Conservation (phyloP, 2,888 invertebrate genomes). For the Oxycera nigricornis region DNA sequence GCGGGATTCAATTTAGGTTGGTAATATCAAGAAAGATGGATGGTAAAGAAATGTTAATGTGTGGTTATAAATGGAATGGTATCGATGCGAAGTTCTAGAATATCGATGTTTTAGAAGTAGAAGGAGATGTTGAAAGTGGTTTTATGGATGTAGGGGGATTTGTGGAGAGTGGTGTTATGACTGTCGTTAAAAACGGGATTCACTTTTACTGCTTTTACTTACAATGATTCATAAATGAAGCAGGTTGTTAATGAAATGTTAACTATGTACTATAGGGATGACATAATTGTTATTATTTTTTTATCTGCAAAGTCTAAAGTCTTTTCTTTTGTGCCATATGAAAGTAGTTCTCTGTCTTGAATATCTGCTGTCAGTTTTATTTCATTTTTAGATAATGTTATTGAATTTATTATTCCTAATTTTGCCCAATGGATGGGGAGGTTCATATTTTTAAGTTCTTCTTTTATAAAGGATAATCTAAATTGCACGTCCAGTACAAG, state of each 20-base stretch:
- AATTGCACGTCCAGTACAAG: neutral
- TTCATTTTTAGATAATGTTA: neutral
- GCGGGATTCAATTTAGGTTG: no score
- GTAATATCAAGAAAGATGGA: no score
- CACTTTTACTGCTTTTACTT: neutral
- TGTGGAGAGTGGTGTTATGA: no score
- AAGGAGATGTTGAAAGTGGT: no score
- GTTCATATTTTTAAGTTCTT: conserved; percentile 3
- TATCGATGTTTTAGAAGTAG: no score
- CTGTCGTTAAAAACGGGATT: neutral
- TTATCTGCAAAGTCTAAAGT: neutral
- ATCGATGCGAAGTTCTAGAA: no score
- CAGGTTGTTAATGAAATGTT: neutral
- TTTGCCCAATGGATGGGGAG: neutral
- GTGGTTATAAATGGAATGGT: no score
- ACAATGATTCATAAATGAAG: neutral
- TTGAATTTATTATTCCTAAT: neutral
- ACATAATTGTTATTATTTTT: neutral
- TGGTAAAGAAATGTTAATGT: no score
- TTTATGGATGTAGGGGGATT: no score
- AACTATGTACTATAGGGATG: neutral
- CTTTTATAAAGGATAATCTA: neutral
- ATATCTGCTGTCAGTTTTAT: no score
- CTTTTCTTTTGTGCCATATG: neutral
- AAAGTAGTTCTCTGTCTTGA: neutral